A percentile compares a stretch with the other conserved stretches of the same genome.
phyloP scores from a whole-genome alignment of 1,140 invertebrate species.

The Drosophila nannoptera region DNA sequence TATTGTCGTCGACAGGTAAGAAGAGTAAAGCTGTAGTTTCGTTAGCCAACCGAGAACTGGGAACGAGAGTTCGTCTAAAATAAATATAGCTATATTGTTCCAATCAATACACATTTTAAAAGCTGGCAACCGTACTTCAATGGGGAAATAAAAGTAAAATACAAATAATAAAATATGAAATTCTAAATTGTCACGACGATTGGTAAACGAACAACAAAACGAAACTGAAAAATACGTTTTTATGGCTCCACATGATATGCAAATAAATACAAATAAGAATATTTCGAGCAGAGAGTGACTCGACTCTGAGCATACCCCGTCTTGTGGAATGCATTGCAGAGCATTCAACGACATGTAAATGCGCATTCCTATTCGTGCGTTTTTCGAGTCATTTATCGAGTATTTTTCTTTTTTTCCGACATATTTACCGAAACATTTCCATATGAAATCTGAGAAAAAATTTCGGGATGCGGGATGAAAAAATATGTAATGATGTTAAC shows the following conservation, averaged over 20 bases:
- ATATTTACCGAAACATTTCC: no score
- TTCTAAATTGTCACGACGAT: constrained; percentile 20
- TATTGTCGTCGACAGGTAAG: no score
- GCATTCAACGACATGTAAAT: no score
- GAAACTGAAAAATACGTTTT: constrained; percentile 1
- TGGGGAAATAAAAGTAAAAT: constrained; percentile 4
- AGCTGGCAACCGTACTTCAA: constrained; percentile 13
- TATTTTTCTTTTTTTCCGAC: no score
- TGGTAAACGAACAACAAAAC: constrained; percentile 8
- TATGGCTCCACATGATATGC: background rate
- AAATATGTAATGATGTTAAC: background rate
- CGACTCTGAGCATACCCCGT: background rate
- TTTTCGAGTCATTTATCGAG: no score
- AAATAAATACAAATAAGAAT: constrained; percentile 8
- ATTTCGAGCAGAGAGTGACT: background rate
- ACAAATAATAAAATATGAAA: background rate
- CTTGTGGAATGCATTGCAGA: background rate
- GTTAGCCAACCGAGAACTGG: no score
- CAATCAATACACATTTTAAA: constrained; percentile 20
- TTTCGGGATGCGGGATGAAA: background rate
- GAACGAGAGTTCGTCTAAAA: constrained; percentile 1
- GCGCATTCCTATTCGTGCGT: no score
- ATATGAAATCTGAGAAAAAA: no score
- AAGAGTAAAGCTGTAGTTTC: no score
- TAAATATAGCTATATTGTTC: constrained; percentile 38